Evolutionary conservation across 2,888 invertebrate species (phyloP), one percentile per base, ranked within the genome.

Genomic region (Dicranocentrus wangi): DNA sequence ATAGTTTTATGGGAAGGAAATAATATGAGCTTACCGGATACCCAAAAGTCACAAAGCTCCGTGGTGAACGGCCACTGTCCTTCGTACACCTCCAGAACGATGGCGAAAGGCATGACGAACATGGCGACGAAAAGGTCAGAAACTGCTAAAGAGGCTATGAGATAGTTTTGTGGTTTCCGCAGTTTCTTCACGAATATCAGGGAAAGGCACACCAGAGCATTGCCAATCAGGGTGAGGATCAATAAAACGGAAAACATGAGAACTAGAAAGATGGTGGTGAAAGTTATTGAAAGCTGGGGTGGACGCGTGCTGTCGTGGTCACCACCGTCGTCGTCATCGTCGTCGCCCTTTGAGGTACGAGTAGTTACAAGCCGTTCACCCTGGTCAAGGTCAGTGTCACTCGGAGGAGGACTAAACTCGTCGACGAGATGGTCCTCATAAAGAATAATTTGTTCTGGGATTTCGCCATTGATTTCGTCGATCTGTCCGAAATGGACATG

Each of bases 51-150:
- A 89, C 98, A 98, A 87, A 97, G 93, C 83, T 94, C 91, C 25
- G 93, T 39, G 60, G 83, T 83, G 28, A 84, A 68, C 8, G 84
- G 84, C 84, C 84, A 85, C 19, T 82, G 82, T 60, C 81, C 75
- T 43, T 82, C 77, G 61, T 85, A 73, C 28, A 84, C 60, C 60
- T 85, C 85, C 17, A 81, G 60, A 5, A 85, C 72, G 19, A 84
- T 85, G n/a, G 85, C 98, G 90, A 98, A 95, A 2, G 98, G 97
- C 99, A 99, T 99, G 81, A 99, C 98, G 87, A 98, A 91, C 61
- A 94, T 92, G 1, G 98, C 97, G 71, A 99, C 98, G 89, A 98
- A 95, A 85, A 99, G 92, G 89, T 99, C 99, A 86, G 98, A 97
- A 83, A 98, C 94, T 81, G 99, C 99, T 88, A 99, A 90, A 58